A percentile compares a stretch with the other conserved stretches of the same genome.
Evolutionary conservation across 2,113 vertebrate species (phyloP).

Genomic region (Microtus oregoni): DNA sequence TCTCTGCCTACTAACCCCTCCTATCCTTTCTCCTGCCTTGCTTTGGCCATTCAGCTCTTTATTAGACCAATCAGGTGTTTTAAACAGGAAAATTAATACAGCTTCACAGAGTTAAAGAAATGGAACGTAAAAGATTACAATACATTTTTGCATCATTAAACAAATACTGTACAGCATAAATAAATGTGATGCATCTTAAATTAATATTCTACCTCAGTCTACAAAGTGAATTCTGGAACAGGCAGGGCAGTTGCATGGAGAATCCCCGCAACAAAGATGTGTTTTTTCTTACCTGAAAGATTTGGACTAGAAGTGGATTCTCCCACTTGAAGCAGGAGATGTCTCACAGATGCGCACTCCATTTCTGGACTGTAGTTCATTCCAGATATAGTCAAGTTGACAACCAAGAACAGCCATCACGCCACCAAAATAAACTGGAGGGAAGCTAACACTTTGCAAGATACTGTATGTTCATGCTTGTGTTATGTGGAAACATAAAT

Average conservation of each 20-base stretch:
- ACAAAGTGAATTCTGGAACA: neutral
- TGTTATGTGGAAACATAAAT: neutral
- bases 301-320: neutral
- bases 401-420: neutral
- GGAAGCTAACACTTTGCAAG: neutral
- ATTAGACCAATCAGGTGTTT: neutral
- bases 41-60: neutral
- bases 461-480: neutral
- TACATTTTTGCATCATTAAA: neutral
- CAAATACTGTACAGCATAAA: too few species aligned
- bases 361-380: neutral
- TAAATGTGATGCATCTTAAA: neutral
- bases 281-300: neutral
- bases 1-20: neutral
- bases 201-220: neutral
- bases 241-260: neutral
- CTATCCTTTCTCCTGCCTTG: neutral
- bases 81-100: neutral
- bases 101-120: neutral
- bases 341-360: neutral
- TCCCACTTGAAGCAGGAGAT: neutral
- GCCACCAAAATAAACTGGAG: too few species aligned
- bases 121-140: neutral
- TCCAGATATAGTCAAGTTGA: neutral
- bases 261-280: neutral